Evolutionary conservation across 2,113 vertebrate genomes (phyloP).

Genomic region (Agelaius tricolor): DNA sequence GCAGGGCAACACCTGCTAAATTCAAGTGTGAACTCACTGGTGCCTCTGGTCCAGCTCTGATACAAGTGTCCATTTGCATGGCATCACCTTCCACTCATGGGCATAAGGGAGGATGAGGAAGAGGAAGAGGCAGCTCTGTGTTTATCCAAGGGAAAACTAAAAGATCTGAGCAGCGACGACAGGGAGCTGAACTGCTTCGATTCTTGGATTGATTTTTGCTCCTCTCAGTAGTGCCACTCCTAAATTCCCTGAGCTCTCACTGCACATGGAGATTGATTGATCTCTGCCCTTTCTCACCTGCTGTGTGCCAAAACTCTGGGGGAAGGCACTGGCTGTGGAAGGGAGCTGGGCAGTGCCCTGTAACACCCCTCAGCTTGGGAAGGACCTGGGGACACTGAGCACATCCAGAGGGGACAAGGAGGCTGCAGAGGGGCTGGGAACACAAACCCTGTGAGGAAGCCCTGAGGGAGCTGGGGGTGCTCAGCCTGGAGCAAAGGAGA

Average conservation of each 20-base stretch:
- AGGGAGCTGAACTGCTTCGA: not conserved
- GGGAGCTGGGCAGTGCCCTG: not conserved
- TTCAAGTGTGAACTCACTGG: not conserved
- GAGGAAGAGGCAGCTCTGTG: not conserved
- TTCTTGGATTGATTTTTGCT: not conserved
- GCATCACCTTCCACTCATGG: not conserved
- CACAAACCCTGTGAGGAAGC: no score
- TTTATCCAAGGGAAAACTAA: not conserved
- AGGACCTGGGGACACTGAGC: no score
- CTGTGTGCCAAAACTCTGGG: not conserved
- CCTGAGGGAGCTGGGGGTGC: no score
- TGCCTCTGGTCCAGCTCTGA: not conserved
- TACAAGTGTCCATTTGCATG: not conserved
- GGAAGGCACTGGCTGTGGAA: not conserved
- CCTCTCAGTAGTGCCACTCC: fast-evolving
- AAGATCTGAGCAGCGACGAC: not conserved
- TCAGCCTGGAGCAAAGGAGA: no score
- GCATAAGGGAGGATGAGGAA: not conserved
- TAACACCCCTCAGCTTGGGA: not conserved
- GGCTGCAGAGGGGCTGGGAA: no score
- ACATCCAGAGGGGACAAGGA: no score
- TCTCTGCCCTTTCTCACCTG: not conserved
- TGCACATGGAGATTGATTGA: not conserved
- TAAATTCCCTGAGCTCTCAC: not conserved
- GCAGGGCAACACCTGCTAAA: not conserved